Percentiles rank a stretch among this genome's conserved stretches.
Conservation (phyloP, 2,888 invertebrate species). For the Hemaris fuciformis region DNA sequence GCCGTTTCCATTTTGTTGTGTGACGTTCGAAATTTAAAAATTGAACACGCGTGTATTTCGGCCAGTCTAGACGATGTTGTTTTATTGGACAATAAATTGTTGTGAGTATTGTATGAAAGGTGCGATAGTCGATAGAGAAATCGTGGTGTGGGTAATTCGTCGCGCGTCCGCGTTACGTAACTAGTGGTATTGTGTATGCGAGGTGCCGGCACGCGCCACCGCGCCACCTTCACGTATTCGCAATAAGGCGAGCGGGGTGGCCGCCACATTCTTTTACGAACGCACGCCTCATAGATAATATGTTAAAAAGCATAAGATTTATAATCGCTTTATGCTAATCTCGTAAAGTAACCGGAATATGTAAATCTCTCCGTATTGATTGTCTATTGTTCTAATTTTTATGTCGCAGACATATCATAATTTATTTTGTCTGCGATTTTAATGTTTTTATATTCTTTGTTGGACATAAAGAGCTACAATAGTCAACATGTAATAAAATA, state of each 20-base stretch:
- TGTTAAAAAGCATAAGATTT: slow-evolving; percentile 35
- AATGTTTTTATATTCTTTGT: slow-evolving; percentile 9
- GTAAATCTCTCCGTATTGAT: slow-evolving; percentile 9
- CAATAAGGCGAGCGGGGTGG: slow-evolving; percentile 67
- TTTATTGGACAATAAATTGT: slow-evolving; percentile 52
- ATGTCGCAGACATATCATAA: slow-evolving; percentile 11
- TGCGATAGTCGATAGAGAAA: slow-evolving; percentile 75
- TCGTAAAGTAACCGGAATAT: slow-evolving; percentile 11
- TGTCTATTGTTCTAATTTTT: slow-evolving; percentile 12
- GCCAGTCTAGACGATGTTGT: slow-evolving; percentile 57
- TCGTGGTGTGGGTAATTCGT: slow-evolving; percentile 68
- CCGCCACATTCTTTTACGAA: slow-evolving; percentile 67
- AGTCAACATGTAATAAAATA: background rate
- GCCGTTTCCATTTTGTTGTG: slow-evolving; percentile 32
- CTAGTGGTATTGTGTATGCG: slow-evolving; percentile 51
- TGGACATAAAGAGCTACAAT: background rate
- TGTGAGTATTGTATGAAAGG: slow-evolving; percentile 61
- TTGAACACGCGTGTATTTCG: slow-evolving; percentile 33
- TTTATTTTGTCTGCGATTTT: slow-evolving; percentile 8
- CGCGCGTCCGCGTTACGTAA: slow-evolving; percentile 72
- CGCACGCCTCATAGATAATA: slow-evolving; percentile 43
- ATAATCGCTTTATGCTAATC: slow-evolving; percentile 22
- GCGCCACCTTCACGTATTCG: slow-evolving; percentile 61
- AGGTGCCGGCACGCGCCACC: slow-evolving; percentile 58
- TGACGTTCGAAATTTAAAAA: slow-evolving; percentile 24